Evolutionary conservation across 2,888 invertebrate genomes (phyloP).

Genomic region (Poecilus cupreus): DNA sequence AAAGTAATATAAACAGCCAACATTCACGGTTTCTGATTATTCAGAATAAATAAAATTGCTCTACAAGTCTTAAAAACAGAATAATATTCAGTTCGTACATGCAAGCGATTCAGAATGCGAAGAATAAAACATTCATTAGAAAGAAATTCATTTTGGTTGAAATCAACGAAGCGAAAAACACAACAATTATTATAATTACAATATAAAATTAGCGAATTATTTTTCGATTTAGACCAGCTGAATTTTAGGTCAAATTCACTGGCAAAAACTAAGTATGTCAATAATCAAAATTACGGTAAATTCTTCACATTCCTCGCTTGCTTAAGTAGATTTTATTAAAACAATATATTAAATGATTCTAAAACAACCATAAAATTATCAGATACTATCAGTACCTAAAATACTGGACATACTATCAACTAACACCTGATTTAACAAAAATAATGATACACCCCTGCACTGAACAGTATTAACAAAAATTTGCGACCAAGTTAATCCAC

Average conservation of each 20-base stretch:
- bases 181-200: neutral
- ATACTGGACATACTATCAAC: conserved; percentile 8
- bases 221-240: conserved; percentile 6
- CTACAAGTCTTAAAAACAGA: conserved; percentile 21
- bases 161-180: neutral
- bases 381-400: conserved; percentile 28
- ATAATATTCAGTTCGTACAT: conserved; percentile 8
- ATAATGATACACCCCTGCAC: neutral
- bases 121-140: neutral
- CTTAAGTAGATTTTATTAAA: conserved; percentile 18
- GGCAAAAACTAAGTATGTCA: conserved; percentile 13
- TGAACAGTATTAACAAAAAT: neutral
- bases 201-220: neutral
- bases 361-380: conserved; percentile 7
- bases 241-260: neutral
- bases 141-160: neutral
- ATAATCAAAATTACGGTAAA: neutral
- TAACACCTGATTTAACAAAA: neutral
- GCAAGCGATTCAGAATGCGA: conserved; percentile 20
- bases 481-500: neutral
- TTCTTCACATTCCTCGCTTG: conserved; percentile 28
- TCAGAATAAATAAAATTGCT: conserved; percentile 32
- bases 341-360: neutral
- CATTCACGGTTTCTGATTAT: conserved; percentile 25
- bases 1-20: conserved; percentile 9